Percentiles rank a stretch among this genome's conserved stretches.
These are phyloP conservation scores for Anthrax anthrax DNA, from an alignment of 2,888 invertebrate species.

Conservation along the genomic window DNA sequence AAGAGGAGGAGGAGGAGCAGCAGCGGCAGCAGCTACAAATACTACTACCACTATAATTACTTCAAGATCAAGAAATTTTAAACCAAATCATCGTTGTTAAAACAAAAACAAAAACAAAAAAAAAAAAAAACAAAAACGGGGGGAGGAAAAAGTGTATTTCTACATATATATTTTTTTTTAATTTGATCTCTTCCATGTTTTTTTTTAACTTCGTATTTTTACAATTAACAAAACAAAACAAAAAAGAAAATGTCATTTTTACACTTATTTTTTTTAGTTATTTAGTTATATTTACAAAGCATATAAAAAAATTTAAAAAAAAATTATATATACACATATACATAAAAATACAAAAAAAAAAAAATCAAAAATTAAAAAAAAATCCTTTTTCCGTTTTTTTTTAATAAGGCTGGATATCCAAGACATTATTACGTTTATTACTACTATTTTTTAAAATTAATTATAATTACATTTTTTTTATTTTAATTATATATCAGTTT, in stretches of 20 bases:
- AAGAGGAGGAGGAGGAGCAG: too few species aligned
- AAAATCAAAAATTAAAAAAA: background rate
- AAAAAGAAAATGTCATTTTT: slow-evolving; percentile 4
- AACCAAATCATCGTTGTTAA: slow-evolving; percentile 14
- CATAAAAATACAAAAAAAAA: background rate
- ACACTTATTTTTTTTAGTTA: background rate
- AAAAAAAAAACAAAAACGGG: slow-evolving; percentile 12
- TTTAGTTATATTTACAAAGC: background rate
- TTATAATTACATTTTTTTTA: background rate
- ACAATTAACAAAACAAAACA: slow-evolving; percentile 11
- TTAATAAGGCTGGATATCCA: slow-evolving; percentile 36
- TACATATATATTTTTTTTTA: too few species aligned
- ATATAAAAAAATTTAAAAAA: slow-evolving; percentile 1
- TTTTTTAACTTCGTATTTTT: slow-evolving; percentile 16
- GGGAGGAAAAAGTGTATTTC: slow-evolving; percentile 15
- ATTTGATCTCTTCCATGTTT: slow-evolving; percentile 18
- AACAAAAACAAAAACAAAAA: slow-evolving; percentile 6
- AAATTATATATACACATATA: background rate
- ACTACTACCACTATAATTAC: too few species aligned
- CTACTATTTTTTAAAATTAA: slow-evolving; percentile 8
- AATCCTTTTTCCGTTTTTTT: slow-evolving; percentile 10
- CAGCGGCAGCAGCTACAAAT: too few species aligned
- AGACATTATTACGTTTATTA: slow-evolving; percentile 28
- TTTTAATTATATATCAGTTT: too few species aligned
- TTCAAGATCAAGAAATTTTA: slow-evolving; percentile 14